Percentiles rank a stretch among this genome's conserved stretches.
These are phyloP conservation scores for Rhinogobio ventralis DNA, from an alignment of 2,797 vertebrate species.

Conservation along the genomic window DNA sequence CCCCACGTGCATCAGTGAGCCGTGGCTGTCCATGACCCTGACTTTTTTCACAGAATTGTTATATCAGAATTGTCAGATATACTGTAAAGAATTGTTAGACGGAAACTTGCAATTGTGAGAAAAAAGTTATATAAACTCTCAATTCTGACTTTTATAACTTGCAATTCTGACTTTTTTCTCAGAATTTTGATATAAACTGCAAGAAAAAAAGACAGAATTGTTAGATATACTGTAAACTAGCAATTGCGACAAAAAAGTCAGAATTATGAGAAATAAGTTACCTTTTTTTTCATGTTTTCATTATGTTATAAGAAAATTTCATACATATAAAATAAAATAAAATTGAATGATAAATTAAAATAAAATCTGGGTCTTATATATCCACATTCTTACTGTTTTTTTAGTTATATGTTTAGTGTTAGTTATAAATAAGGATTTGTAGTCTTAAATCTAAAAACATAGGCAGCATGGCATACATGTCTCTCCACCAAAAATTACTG, in stretches of 20 bases:
- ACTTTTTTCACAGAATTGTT: too few species aligned
- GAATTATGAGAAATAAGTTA: too few species aligned
- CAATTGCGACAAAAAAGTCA: background rate
- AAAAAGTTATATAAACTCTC: too few species aligned
- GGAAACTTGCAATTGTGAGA: too few species aligned
- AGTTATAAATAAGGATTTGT: background rate
- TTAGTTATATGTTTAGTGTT: background rate
- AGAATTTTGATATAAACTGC: too few species aligned
- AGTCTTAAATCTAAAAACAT: background rate
- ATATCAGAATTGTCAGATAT: too few species aligned
- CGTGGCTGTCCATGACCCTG: too few species aligned
- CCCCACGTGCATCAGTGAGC: too few species aligned
- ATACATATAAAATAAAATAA: background rate
- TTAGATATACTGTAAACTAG: background rate
- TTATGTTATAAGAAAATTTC: background rate
- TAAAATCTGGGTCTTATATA: background rate
- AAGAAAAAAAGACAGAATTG: too few species aligned
- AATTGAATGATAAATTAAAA: background rate
- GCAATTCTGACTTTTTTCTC: background rate
- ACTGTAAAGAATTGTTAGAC: too few species aligned
- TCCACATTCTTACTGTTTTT: background rate
- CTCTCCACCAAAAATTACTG: background rate
- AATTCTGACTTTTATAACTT: too few species aligned
- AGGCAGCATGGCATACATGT: background rate
- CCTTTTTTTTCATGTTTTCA: background rate